These are phyloP conservation scores for Sympetrum striolatum DNA, from an alignment of 2,888 invertebrate genomes.

Conservation along the genomic window DNA sequence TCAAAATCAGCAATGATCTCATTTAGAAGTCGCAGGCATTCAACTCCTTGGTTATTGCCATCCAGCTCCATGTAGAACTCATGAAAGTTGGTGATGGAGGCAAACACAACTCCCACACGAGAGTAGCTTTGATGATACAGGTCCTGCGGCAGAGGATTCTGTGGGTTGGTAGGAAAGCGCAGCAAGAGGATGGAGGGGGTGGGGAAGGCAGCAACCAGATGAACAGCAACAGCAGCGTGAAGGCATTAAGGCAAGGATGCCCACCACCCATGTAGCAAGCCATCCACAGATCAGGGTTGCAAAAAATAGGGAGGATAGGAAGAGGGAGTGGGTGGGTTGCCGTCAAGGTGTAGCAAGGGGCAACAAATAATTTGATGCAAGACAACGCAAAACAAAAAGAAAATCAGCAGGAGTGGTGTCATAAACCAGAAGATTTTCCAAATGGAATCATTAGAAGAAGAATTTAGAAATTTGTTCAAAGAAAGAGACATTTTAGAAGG, in stretches of 20 bases:
- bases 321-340: background rate
- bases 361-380: background rate
- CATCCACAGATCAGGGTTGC: background rate
- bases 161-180: slow-evolving; percentile 52
- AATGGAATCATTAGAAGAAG: background rate
- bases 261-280: slow-evolving; percentile 26
- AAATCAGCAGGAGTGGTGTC: background rate
- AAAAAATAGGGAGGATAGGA: background rate
- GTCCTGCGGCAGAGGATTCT: slow-evolving; percentile 75
- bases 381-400: slow-evolving; percentile 16
- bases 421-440: background rate
- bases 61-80: slow-evolving; percentile 93
- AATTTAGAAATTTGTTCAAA: background rate
- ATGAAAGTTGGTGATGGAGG: slow-evolving; percentile 91
- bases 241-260: background rate
- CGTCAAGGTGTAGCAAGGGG: background rate
- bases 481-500: background rate
- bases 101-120: slow-evolving; percentile 89
- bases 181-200: background rate
- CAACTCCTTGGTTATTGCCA: slow-evolving; percentile 90
- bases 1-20: slow-evolving; percentile 95
- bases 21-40: slow-evolving; percentile 85
- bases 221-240: slow-evolving; percentile 30
- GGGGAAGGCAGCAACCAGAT: background rate
- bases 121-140: slow-evolving; percentile 92